Evolutionary conservation across 2,113 vertebrate species (phyloP).

Genomic region (Eulemur rufifrons): DNA sequence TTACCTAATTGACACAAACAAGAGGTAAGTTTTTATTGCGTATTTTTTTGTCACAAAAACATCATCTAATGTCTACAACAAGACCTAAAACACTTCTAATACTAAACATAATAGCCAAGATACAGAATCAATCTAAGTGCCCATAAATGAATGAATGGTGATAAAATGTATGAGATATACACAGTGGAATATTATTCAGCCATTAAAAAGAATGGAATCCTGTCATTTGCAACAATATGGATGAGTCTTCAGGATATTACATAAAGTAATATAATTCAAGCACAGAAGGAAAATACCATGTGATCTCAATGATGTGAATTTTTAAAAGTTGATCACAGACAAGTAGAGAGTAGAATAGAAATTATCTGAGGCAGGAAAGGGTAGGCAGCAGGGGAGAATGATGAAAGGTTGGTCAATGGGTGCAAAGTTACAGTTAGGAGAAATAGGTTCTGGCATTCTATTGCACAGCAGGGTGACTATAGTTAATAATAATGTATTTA

Average conservation of each 20-base stretch:
- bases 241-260: background rate
- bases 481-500: background rate
- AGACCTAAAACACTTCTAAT: too few relatives aligned
- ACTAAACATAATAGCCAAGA: background rate
- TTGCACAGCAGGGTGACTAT: background rate
- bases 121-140: background rate
- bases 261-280: background rate
- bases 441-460: background rate
- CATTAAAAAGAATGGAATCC: background rate
- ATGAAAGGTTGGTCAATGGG: background rate
- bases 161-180: background rate
- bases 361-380: background rate
- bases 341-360: background rate
- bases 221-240: background rate
- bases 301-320: background rate
- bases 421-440: background rate
- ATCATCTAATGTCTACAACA: too few relatives aligned
- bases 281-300: background rate
- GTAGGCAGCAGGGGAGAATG: background rate
- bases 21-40: too few relatives aligned
- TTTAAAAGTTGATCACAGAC: background rate
- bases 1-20: too few relatives aligned
- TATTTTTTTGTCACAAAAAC: too few relatives aligned
- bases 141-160: background rate
- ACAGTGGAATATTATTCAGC: background rate